A percentile compares a stretch with the other conserved stretches of the same genome.
phyloP scores from a whole-genome alignment of 2,113 vertebrate species.

The Oreochromis tanganicae region DNA sequence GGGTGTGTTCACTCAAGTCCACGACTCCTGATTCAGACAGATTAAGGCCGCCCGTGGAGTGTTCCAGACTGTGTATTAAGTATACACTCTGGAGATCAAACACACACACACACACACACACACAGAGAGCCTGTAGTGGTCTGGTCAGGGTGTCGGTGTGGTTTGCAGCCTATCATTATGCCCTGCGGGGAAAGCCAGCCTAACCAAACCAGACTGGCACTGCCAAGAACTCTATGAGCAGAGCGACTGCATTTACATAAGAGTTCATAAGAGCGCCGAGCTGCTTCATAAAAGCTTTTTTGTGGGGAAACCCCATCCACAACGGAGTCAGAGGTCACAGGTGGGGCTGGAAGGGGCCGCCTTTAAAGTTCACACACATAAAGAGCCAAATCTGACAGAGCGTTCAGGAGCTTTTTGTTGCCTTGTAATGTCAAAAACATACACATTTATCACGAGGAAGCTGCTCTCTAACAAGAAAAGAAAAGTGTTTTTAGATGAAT shows the following conservation, averaged over 20 bases:
- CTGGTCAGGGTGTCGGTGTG: slow-evolving; percentile 53
- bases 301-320: slow-evolving; percentile 23
- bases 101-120: not conserved
- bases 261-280: slow-evolving; percentile 35
- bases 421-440: not conserved
- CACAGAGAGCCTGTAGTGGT: slow-evolving; percentile 20
- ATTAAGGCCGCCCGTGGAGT: slow-evolving; percentile 15
- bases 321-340: not conserved
- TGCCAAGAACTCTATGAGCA: slow-evolving; percentile 31
- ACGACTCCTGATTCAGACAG: slow-evolving; percentile 24
- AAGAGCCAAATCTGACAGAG: not conserved
- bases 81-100: not conserved
- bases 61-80: slow-evolving; percentile 33
- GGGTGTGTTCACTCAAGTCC: slow-evolving; percentile 28
- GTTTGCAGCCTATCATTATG: slow-evolving; percentile 61
- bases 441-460: not conserved
- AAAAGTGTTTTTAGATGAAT: not conserved
- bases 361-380: not conserved
- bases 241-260: slow-evolving; percentile 32
- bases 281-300: not conserved
- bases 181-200: slow-evolving; percentile 38
- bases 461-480: not conserved
- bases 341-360: not conserved
- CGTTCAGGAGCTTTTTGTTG: not conserved
- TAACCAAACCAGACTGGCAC: slow-evolving; percentile 50